Percentiles rank a stretch among this genome's conserved stretches.
phyloP scores from a whole-genome alignment of 2,888 invertebrate species.

The Clostera curtula region DNA sequence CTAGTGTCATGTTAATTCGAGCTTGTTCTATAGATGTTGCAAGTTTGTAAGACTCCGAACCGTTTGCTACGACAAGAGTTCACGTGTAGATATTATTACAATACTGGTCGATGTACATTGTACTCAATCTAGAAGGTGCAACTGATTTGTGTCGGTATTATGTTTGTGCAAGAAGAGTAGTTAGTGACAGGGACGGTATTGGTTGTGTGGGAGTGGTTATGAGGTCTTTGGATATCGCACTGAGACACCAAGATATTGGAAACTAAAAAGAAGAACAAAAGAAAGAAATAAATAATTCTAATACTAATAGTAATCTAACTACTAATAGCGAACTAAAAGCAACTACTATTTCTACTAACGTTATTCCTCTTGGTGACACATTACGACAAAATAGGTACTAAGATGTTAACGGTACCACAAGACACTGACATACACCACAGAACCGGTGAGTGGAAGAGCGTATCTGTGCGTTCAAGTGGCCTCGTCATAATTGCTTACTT shows the following conservation, averaged over 20 bases:
- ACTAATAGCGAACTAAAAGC: background rate
- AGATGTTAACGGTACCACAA: conserved; percentile 44
- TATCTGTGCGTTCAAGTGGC: conserved; percentile 42
- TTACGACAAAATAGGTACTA: conserved; percentile 23
- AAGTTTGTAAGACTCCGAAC: conserved; percentile 46
- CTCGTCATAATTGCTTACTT: conserved; percentile 41
- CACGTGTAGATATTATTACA: no score
- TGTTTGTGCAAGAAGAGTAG: conserved; percentile 55
- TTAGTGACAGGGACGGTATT: conserved; percentile 68
- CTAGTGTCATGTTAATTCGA: conserved; percentile 52
- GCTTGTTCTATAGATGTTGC: conserved; percentile 44
- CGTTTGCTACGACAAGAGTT: conserved; percentile 37
- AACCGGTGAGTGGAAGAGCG: conserved; percentile 49
- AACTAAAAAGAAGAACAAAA: background rate
- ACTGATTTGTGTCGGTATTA: conserved; percentile 17
- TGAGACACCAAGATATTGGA: conserved; percentile 21
- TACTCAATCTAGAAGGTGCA: conserved; percentile 15
- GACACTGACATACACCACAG: conserved; percentile 43
- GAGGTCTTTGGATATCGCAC: conserved; percentile 28
- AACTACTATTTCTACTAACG: conserved; percentile 5
- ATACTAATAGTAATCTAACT: no score
- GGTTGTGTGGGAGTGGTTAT: conserved; percentile 50
- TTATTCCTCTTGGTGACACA: conserved; percentile 24
- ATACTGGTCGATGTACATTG: conserved; percentile 15
- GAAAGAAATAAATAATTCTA: no score